A percentile compares a stretch with the other conserved stretches of the same genome.
These are phyloP conservation scores for Connochaetes taurinus DNA, from an alignment of 2,113 vertebrate genomes.

Conservation along the genomic window DNA sequence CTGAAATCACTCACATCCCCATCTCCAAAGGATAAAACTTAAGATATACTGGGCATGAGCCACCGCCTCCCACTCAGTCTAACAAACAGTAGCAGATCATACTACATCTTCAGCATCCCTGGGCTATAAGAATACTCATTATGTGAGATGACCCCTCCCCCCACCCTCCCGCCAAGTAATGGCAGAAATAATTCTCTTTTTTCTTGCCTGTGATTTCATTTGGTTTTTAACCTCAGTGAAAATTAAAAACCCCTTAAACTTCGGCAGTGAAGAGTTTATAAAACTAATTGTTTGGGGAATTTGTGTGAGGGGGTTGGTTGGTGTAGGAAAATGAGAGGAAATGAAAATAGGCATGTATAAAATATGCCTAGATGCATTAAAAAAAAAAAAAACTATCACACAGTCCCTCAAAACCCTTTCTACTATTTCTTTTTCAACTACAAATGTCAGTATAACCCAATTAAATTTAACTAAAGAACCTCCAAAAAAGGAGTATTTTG, in stretches of 20 bases:
- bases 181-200: conserved; percentile 34
- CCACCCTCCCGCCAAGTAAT: neutral
- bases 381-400: neutral
- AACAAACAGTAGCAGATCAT: conserved; percentile 35
- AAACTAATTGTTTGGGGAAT: neutral
- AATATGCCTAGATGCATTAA: neutral
- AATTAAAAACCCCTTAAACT: conserved; percentile 20
- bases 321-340: neutral
- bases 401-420: neutral
- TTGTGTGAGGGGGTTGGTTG: neutral
- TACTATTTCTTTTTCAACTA: conserved; percentile 21
- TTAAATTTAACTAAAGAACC: conserved; percentile 49
- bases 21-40: conserved; percentile 56
- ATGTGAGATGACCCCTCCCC: neutral
- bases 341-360: neutral
- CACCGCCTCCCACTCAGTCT: conserved; percentile 46
- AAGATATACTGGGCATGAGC: conserved; percentile 51
- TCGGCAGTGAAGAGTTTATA: neutral
- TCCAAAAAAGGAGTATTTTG: conserved; percentile 24
- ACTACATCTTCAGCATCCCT: neutral
- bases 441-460: conserved; percentile 22
- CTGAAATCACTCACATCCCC: conserved; percentile 41
- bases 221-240: conserved; percentile 19
- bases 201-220: conserved; percentile 3
- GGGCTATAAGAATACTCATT: neutral